Evolutionary conservation across 2,888 invertebrate genomes (phyloP).

Genomic region (Leuctra nigra): DNA sequence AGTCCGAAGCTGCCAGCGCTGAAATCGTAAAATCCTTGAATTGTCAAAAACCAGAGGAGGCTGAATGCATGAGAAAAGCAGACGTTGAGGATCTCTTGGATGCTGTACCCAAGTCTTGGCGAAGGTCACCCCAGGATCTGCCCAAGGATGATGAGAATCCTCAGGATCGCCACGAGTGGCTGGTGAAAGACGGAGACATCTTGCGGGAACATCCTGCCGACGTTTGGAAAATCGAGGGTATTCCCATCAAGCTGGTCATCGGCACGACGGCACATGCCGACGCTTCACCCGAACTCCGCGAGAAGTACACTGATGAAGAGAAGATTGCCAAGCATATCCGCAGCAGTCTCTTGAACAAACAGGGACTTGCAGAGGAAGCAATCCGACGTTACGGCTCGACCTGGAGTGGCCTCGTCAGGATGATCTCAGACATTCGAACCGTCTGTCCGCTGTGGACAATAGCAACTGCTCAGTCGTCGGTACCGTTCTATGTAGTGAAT

Average conservation of each 20-base stretch:
- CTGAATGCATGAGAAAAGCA: constrained; percentile 42
- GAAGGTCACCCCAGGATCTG: constrained; percentile 47
- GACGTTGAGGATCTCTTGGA: constrained; percentile 51
- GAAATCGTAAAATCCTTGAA: constrained; percentile 41
- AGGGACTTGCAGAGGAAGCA: constrained; percentile 54
- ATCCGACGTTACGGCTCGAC: constrained; percentile 54
- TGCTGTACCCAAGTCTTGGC: constrained; percentile 67
- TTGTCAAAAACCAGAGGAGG: constrained; percentile 37
- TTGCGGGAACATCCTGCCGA: constrained; percentile 59
- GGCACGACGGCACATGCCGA: constrained; percentile 54
- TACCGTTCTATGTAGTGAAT: constrained; percentile 67
- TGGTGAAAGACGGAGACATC: constrained; percentile 65
- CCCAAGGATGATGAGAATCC: constrained; percentile 50
- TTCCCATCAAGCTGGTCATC: constrained; percentile 47
- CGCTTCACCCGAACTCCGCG: constrained; percentile 46
- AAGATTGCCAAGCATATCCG: constrained; percentile 57
- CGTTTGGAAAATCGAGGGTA: constrained; percentile 47
- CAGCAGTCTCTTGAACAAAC: constrained; percentile 50
- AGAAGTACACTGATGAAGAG: constrained; percentile 59
- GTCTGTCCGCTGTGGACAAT: constrained; percentile 69
- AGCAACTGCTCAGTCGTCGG: constrained; percentile 51
- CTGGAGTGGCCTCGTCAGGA: constrained; percentile 56
- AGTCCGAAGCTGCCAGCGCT: constrained; percentile 41
- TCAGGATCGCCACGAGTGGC: constrained; percentile 57
- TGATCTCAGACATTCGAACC: constrained; percentile 73